Evolutionary conservation across 2,797 vertebrate genomes (phyloP).

Genomic region (Pseudochirops corinnae): DNA sequence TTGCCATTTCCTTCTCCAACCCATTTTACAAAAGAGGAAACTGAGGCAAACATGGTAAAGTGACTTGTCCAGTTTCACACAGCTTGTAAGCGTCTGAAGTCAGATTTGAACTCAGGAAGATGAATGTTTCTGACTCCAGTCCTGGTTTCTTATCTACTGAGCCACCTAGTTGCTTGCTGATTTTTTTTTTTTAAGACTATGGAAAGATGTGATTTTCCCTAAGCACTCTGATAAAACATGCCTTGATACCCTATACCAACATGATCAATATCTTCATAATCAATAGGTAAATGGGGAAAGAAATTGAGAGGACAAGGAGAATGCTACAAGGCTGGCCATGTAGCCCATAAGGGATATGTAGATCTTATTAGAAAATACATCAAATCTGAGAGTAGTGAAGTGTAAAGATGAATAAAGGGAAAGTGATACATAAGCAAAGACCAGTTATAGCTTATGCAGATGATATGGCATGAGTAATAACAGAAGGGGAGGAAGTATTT

Average conservation of each 20-base stretch:
- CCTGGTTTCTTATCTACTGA: not conserved
- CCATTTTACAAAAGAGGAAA: not conserved
- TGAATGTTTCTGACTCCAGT: not conserved
- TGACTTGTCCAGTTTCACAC: not conserved
- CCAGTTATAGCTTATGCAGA: not conserved
- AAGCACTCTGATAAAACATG: not conserved
- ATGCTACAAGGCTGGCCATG: not conserved
- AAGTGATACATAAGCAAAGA: not conserved
- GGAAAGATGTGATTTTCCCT: not conserved
- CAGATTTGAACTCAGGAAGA: not conserved
- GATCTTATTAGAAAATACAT: not conserved
- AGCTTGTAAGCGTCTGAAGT: not conserved
- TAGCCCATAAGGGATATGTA: not conserved
- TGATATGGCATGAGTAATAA: not conserved
- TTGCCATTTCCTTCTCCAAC: not conserved
- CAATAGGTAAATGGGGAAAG: not conserved
- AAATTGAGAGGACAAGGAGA: not conserved
- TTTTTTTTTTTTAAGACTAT: not conserved
- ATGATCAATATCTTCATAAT: not conserved
- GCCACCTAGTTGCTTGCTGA: not conserved
- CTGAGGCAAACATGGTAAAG: not conserved
- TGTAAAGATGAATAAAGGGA: not conserved
- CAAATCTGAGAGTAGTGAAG: not conserved
- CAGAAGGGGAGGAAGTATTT: not conserved
- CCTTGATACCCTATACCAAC: not conserved